phyloP scores from a whole-genome alignment of 1,140 invertebrate genomes.

The Trachymyrmex cornetzi region DNA sequence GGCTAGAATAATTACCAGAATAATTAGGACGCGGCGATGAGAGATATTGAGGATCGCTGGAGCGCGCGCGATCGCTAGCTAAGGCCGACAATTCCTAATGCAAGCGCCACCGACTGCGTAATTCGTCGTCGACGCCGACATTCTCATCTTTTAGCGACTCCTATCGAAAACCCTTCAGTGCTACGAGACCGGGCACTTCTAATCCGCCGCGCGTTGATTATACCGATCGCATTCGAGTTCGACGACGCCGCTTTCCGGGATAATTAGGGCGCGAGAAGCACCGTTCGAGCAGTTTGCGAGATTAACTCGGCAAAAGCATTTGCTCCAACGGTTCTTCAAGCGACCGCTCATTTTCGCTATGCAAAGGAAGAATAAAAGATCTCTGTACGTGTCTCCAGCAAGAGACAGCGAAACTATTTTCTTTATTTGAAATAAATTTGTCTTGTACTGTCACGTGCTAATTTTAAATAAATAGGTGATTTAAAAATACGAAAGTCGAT shows the following conservation, averaged over 20 bases:
- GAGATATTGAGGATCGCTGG: slow-evolving; percentile 73
- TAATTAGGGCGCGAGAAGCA: slow-evolving; percentile 60
- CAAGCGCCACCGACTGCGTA: slow-evolving; percentile 44
- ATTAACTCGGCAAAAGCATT: slow-evolving; percentile 48
- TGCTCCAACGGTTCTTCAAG: slow-evolving; percentile 25
- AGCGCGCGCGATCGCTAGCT: slow-evolving; percentile 68
- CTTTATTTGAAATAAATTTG: background rate
- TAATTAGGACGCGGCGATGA: slow-evolving; percentile 77
- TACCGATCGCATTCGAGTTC: slow-evolving; percentile 55
- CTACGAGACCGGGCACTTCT: slow-evolving; percentile 34
- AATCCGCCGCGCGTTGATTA: slow-evolving; percentile 52
- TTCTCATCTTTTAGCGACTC: slow-evolving; percentile 52
- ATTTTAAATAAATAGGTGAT: background rate
- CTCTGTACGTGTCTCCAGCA: background rate
- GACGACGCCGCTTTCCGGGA: slow-evolving; percentile 39
- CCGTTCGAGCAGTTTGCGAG: slow-evolving; percentile 51
- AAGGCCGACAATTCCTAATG: slow-evolving; percentile 63
- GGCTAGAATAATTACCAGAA: slow-evolving; percentile 79
- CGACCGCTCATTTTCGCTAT: slow-evolving; percentile 37
- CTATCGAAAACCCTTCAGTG: slow-evolving; percentile 42
- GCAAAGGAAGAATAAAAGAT: background rate
- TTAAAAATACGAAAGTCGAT: too few relatives aligned
- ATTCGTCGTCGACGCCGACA: slow-evolving; percentile 29
- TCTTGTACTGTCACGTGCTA: too few relatives aligned
- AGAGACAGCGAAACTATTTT: background rate